Percentiles rank a stretch among this genome's conserved stretches.
These are phyloP conservation scores for Parapristionchus giblindavisi DNA, from an alignment of 2,888 invertebrate species.

Conservation along the genomic window DNA sequence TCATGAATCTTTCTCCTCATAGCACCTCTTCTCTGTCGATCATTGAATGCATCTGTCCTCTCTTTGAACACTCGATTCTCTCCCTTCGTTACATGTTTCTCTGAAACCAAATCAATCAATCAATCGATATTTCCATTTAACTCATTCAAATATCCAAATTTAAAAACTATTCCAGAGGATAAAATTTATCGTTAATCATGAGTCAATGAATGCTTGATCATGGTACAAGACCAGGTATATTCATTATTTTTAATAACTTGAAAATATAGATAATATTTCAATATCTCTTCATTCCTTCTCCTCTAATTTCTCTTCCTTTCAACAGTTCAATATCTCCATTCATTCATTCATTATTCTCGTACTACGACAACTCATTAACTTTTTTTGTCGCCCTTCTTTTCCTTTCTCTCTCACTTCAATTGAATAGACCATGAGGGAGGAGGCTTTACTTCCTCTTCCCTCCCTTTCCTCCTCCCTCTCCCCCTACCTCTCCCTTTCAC, in stretches of 20 bases:
- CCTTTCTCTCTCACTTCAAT: no score
- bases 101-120: constrained; percentile 38
- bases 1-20: constrained; percentile 94
- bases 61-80: constrained; percentile 88
- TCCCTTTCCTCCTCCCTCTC: not conserved
- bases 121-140: no score
- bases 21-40: constrained; percentile 88
- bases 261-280: not conserved
- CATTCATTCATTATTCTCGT: no score
- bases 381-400: no score
- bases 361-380: no score
- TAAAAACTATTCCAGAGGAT: no score
- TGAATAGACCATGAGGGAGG: no score
- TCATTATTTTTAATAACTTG: not conserved
- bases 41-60: constrained; percentile 84
- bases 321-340: no score
- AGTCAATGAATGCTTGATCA: not conserved
- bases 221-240: not conserved
- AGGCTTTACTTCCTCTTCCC: not conserved
- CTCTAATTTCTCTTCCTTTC: not conserved
- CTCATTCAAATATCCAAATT: no score
- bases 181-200: no score
- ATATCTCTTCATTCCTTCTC: not conserved
- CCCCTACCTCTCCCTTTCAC: not conserved
- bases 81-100: constrained; percentile 54